A percentile compares a stretch with the other conserved stretches of the same genome.
Evolutionary conservation across 2,113 vertebrate species (phyloP).

Genomic region (Trochalopteron elliotii): DNA sequence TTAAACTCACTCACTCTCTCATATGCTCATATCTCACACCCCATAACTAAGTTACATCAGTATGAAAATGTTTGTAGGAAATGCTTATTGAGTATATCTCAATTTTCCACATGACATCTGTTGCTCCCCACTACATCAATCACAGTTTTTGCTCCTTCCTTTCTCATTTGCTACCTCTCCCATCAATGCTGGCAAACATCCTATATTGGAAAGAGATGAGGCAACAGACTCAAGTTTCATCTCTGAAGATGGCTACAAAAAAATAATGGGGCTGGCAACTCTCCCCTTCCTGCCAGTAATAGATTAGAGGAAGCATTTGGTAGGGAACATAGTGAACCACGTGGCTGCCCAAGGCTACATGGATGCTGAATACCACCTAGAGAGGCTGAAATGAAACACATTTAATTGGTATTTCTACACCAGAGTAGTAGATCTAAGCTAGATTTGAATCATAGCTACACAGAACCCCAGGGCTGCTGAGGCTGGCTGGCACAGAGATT

Average conservation of each 20-base stretch:
- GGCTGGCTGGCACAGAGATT: background rate
- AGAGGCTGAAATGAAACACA: background rate
- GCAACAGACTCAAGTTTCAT: background rate
- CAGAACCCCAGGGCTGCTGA: background rate
- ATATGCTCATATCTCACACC: slow-evolving; percentile 58
- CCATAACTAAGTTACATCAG: slow-evolving; percentile 55
- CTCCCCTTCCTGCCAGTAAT: background rate
- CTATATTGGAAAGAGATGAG: background rate
- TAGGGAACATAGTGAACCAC: background rate
- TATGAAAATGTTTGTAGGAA: slow-evolving; percentile 64
- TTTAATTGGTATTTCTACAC: background rate
- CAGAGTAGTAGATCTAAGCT: background rate
- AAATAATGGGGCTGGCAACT: background rate
- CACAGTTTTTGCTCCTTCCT: slow-evolving; percentile 52
- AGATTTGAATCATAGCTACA: background rate
- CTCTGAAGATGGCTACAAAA: background rate
- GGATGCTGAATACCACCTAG: background rate
- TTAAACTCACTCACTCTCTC: slow-evolving; percentile 38
- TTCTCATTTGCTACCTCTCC: slow-evolving; percentile 44
- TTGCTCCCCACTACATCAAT: slow-evolving; percentile 48
- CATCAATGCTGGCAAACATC: background rate
- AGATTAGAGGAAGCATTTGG: background rate
- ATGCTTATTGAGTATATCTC: slow-evolving; percentile 56
- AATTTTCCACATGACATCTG: slow-evolving; percentile 64
- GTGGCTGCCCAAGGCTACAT: background rate